Percentiles rank a stretch among this genome's conserved stretches.
Conservation (phyloP, 2,888 invertebrate genomes). For the Blomia tropicalis region DNA sequence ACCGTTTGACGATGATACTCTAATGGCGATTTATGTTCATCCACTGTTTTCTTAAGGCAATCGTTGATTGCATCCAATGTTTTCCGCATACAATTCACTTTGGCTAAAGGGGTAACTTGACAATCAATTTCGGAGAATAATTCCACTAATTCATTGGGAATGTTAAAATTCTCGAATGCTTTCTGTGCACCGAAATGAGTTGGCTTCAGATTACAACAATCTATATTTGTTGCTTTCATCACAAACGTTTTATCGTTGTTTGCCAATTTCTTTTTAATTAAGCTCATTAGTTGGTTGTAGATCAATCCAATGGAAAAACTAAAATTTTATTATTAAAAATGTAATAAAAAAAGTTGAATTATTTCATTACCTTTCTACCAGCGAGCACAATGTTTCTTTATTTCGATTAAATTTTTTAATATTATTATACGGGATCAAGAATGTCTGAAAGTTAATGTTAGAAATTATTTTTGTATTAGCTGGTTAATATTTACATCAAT, state of each 20-base stretch:
- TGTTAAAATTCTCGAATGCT: conserved; percentile 17
- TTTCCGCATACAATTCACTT: conserved; percentile 18
- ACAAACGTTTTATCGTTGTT: conserved; percentile 6
- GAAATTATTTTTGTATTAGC: not conserved
- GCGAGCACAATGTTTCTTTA: conserved; percentile 4
- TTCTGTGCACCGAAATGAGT: conserved; percentile 20
- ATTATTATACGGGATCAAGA: not conserved
- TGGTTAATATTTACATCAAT: not conserved
- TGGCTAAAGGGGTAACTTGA: conserved; percentile 18
- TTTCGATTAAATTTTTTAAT: not conserved
- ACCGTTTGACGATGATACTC: not conserved
- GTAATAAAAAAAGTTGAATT: not conserved
- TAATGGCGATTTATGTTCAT: not conserved
- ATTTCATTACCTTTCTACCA: not conserved
- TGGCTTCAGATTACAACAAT: conserved; percentile 10
- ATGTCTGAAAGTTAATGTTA: not conserved
- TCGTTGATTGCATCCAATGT: conserved; percentile 20
- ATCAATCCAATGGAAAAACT: conserved; percentile 16
- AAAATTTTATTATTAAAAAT: not conserved
- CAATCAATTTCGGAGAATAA: conserved; percentile 5
- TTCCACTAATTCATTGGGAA: not conserved
- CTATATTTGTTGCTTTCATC: not conserved
- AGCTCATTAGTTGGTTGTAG: conserved; percentile 1
- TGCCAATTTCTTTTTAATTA: conserved; percentile 6
- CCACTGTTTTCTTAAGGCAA: conserved; percentile 7